Base-by-base conservation (phyloP, 1,140 invertebrate species). In the Listronotus bonariensis region DNA sequence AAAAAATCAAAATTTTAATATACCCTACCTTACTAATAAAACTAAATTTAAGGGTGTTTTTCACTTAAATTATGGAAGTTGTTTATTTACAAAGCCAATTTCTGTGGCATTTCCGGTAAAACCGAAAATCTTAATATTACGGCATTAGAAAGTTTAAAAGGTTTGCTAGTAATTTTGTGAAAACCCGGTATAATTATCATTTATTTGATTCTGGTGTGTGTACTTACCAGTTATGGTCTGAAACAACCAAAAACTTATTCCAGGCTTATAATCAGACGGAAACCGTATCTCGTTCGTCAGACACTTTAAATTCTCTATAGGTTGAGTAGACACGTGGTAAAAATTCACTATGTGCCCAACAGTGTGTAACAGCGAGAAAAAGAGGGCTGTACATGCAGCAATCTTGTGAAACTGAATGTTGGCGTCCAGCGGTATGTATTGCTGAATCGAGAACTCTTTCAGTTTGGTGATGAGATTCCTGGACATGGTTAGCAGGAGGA, bases 371-470 rank as follows among this genome's bases (percentile, higher is more conserved):
- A 95, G 79, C 0, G 90, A 93, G 79, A 98, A 99, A 80, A 99
- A 96, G 0, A 98, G 82, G 0, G 95, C 97, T 0, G 96, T 98
- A 73, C 95, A 95, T 0, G 96, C 97, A 0, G 95, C 95, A 45
- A 99, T 96, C 81, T 99, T 99, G 79, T 99, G 97, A 77, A 99
- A 99, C 72, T 97, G 94, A 15, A 99, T 96, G 70, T 98, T 94
- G 0, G 96, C 93, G 78, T 99, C 97, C 14, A 99, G 81, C 0
- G 97, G 97, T 51, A 99, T 96, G 79, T 98, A 99, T 72, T 98
- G 93, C 73, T 99, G 97, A 20, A 99, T 89, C 9, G 95, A 91
- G 64, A 97, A 97, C 76, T 99, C 96, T 80, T 99, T 93, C 1
- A 99, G 80, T 77, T 96, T 96, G 0, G 97, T 99, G 48, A 99